Evolutionary conservation across 2,888 invertebrate genomes (phyloP).

Genomic region (Drosophila greeni): DNA sequence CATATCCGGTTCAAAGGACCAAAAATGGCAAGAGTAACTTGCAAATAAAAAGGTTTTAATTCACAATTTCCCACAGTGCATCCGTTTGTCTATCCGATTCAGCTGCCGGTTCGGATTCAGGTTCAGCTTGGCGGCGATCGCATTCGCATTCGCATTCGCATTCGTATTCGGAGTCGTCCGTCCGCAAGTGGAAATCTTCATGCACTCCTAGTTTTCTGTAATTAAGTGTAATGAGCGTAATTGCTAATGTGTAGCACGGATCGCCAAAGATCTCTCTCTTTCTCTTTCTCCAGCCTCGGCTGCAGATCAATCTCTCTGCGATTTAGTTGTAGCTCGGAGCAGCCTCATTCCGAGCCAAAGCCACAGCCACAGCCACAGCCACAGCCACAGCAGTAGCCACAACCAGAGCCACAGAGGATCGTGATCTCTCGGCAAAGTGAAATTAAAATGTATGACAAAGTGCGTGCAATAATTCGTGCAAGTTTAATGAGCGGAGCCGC

Average conservation of each 20-base stretch:
- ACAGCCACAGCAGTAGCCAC: background rate
- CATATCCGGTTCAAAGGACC: background rate
- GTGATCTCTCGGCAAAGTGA: slow-evolving; percentile 56
- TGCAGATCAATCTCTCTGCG: slow-evolving; percentile 13
- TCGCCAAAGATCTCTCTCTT: slow-evolving; percentile 24
- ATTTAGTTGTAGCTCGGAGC: slow-evolving; percentile 34
- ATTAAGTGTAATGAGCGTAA: slow-evolving; percentile 78
- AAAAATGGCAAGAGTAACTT: background rate
- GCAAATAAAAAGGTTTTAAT: no score
- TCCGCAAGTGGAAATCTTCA: slow-evolving; percentile 71
- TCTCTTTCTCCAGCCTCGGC: slow-evolving; percentile 2
- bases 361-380: background rate
- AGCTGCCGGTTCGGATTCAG: slow-evolving; percentile 22
- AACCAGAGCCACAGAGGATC: slow-evolving; percentile 10
- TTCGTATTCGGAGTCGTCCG: slow-evolving; percentile 28
- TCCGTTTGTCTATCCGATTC: slow-evolving; percentile 19
- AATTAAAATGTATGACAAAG: slow-evolving; percentile 78
- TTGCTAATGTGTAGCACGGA: slow-evolving; percentile 72
- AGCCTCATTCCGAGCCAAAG: slow-evolving; percentile 23
- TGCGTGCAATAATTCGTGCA: slow-evolving; percentile 78
- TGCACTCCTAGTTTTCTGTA: slow-evolving; percentile 76
- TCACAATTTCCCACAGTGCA: slow-evolving; percentile 3
- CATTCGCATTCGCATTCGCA: slow-evolving; percentile 17
- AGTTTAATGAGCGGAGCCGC: slow-evolving; percentile 71
- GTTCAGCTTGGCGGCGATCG: slow-evolving; percentile 22